Percentiles rank a stretch among this genome's conserved stretches.
These are phyloP conservation scores for Nebria brevicollis DNA, from an alignment of 2,888 invertebrate genomes.

Conservation along the genomic window DNA sequence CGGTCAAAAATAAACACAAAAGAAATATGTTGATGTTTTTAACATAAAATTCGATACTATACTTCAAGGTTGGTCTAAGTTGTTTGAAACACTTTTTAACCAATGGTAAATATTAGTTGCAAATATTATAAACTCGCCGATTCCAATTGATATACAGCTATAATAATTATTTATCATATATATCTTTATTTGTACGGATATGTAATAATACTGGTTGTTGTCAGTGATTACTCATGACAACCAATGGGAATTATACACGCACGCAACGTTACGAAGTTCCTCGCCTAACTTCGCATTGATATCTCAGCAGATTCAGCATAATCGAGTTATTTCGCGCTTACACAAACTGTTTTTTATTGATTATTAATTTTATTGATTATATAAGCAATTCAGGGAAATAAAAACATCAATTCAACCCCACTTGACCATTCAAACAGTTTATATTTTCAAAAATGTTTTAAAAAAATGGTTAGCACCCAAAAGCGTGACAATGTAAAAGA, in stretches of 20 bases:
- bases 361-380: no score
- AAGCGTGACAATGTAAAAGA: neutral
- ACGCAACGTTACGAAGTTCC: neutral
- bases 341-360: no score
- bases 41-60: slow-evolving; percentile 14
- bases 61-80: neutral
- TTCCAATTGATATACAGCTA: neutral
- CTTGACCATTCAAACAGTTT: no score
- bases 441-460: no score
- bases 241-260: slow-evolving; percentile 13
- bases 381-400: no score
- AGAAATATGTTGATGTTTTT: neutral
- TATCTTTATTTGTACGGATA: slow-evolving; percentile 10
- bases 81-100: neutral
- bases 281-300: no score
- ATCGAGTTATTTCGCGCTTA: no score
- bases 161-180: slow-evolving; percentile 17
- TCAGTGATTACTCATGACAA: slow-evolving; percentile 34
- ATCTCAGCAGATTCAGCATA: no score
- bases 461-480: neutral
- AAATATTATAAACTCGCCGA: neutral
- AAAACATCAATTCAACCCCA: no score
- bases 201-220: slow-evolving; percentile 36
- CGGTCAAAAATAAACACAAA: slow-evolving; percentile 11
- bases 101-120: no score